Conservation (phyloP, 2,113 vertebrate genomes). For the Marmota monax region DNA sequence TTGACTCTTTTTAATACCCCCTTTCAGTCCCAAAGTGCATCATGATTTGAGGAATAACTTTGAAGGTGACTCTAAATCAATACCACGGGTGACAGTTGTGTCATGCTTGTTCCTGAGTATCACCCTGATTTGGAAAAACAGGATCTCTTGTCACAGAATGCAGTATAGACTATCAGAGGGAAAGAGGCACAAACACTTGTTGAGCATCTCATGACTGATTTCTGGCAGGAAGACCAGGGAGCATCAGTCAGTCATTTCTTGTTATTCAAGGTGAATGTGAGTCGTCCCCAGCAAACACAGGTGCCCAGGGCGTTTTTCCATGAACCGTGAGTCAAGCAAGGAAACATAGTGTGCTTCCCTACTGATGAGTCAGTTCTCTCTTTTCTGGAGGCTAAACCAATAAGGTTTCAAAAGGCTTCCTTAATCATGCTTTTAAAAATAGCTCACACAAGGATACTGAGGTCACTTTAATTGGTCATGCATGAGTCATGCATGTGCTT, state of each 20-base stretch:
- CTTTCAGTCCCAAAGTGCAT: neutral
- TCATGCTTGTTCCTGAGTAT: neutral
- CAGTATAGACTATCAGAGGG: neutral
- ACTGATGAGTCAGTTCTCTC: conserved; percentile 48
- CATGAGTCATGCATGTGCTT: neutral
- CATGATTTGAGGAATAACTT: neutral
- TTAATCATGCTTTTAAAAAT: conserved; percentile 50
- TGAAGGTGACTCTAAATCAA: neutral
- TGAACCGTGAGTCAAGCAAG: neutral
- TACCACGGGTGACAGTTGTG: neutral
- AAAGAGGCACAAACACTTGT: neutral
- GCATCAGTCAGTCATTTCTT: neutral
- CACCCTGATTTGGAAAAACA: neutral
- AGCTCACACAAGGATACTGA: neutral
- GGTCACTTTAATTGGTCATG: neutral
- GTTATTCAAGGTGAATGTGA: neutral
- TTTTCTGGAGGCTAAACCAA: conserved; percentile 12
- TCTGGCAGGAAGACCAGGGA: neutral
- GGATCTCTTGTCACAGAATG: neutral
- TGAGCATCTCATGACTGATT: neutral
- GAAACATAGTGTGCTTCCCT: neutral
- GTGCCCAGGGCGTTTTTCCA: neutral
- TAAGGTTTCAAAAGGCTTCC: neutral
- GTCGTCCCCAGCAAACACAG: neutral
- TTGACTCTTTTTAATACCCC: neutral